Base-by-base conservation (phyloP, 2,888 invertebrate genomes). In the Esperia sulphurella region DNA sequence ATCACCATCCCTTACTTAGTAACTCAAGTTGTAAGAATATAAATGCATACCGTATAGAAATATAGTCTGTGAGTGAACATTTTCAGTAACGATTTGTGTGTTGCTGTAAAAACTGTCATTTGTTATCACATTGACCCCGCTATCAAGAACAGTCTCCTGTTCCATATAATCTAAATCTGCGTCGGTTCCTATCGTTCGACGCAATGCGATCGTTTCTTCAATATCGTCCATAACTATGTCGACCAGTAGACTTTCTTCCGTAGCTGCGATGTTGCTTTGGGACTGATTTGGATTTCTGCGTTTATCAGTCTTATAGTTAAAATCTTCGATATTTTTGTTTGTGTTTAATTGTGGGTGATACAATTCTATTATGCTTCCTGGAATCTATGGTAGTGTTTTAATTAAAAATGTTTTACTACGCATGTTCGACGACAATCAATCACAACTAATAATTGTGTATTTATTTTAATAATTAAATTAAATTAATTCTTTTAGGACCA, bases 21-120 rank as follows among this genome's bases (percentile, higher is more conserved):
- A 21, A 28, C 7, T 14, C 6, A 14, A 8, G 4, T 10, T 14
- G 5, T 7, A 28, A 41, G 5, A 41, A 29, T 41, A 28, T 41
- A 14, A n/a, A 4, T 39, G 43, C 28, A 42, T 75, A 87, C 88
- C 88, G 48, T 78, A 72, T 50, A 85, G 65, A 66, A 86, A 86
- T 64, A 86, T 77, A 30, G 75, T 74, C 55, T 80, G 68, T 0
- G 80, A 75, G 37, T 69, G 57, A 31, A 68, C 57, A 57, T 72
- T 70, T 55, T 75, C 76, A 13, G 59, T 57, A 21, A 63, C 59
- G n/a, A 59, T 52, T 51, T 65, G 54, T 45, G 59, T 55, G 44
- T 67, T 67, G 35, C 64, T 63, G 50, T 55, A 62, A 45, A 66
- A 55, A 45, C 66, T 68, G 29, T 68, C 56, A 21, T 74, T 68